Evolutionary conservation across 2,888 invertebrate genomes (phyloP), one percentile per base, ranked within the genome.

Genomic region (Drosophila fungiperda): DNA sequence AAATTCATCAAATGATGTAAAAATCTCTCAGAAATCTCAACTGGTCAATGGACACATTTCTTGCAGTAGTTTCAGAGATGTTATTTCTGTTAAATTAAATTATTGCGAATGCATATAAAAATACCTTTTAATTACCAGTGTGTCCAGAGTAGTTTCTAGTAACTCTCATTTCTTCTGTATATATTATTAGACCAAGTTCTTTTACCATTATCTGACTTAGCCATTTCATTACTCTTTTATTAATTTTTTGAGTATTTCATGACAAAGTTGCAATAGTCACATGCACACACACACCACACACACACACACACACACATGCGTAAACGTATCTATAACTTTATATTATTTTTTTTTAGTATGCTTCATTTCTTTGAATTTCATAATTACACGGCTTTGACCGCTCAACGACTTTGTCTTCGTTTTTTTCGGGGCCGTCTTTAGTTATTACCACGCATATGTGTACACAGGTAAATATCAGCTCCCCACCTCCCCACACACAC

Each of bases 361-460:
- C 82, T 73, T 83, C 60, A 87, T 85, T 86, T 87, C 90, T 87
- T 86, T 85, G 86, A 86, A 86, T 87, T 89, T 86, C 83, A 86
- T 89, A 86, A 89, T 89, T 87, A 89, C 87, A 87, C 72, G 78
- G 74, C 90, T 89, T 82, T 86, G 90, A 89, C 90, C 87, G 89
- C 80, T 89, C 76, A 80, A 87, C 82, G 89, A 84, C 79, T 68
- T 73, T 58, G 67, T 62, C 67, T 73, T 66, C 50, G 59, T 50
- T 53, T 71, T 53, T 66, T 67, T 71, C 49, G 61, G 76, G 76
- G 72, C 68, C 68, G 52, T 72, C 80, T 67, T 79, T 67, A 70
- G 78, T 79, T 78, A 78, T 70, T 63, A 73, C 53, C 61, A 70
- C 50, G 66, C 69, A 58, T 68, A 61, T 77, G 40, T 65, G 61